phyloP scores from a whole-genome alignment of 2,113 vertebrate species.

The Bujurquina vittata region DNA sequence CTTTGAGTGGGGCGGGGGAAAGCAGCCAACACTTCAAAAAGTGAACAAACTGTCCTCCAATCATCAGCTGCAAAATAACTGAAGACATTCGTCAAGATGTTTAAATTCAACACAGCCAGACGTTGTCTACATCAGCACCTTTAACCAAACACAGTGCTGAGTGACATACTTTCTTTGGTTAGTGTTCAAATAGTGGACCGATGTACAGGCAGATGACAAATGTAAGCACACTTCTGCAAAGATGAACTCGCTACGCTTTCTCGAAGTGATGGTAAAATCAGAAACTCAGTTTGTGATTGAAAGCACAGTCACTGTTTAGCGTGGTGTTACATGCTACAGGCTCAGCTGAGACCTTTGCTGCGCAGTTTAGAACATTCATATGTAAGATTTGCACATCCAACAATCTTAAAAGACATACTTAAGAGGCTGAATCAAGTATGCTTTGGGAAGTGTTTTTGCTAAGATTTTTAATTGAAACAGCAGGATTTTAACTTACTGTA shows the following conservation, averaged over 20 bases:
- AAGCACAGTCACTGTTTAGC: not conserved
- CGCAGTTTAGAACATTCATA: not conserved
- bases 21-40: not conserved
- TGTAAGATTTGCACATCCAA: not conserved
- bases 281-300: not conserved
- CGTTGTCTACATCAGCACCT: not conserved
- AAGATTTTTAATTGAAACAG: not conserved
- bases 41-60: not conserved
- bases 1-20: not conserved
- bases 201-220: not conserved
- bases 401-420: not conserved
- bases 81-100: slow-evolving; percentile 31
- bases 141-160: slow-evolving; percentile 23
- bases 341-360: not conserved
- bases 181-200: slow-evolving; percentile 7
- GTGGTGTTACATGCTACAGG: not conserved
- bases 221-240: not conserved
- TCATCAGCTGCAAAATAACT: not conserved
- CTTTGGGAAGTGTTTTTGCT: not conserved
- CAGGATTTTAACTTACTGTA: not conserved
- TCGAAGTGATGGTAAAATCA: not conserved
- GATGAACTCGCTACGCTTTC: not conserved
- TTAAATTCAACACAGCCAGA: not conserved
- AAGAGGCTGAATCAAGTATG: not conserved
- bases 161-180: slow-evolving; percentile 63